A percentile compares a stretch with the other conserved stretches of the same genome.
phyloP scores from a whole-genome alignment of 2,113 vertebrate genomes.

The Carassius auratus region DNA sequence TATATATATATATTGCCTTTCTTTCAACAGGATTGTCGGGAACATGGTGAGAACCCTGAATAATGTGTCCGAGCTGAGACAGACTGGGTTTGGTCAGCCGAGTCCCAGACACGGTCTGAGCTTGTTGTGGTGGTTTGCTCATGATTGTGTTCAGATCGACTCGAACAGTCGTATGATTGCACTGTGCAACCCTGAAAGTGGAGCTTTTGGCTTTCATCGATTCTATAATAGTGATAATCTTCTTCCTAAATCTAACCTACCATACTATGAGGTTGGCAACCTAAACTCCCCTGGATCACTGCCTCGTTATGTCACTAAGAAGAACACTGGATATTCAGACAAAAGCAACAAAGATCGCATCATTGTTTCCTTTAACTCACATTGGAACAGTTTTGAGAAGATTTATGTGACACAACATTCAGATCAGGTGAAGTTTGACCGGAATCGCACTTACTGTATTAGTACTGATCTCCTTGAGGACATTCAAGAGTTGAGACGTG shows the following conservation, averaged over 20 bases:
- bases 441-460: slow-evolving; percentile 20
- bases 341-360: slow-evolving; percentile 52
- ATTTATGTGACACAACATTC: slow-evolving; percentile 53
- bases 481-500: background rate
- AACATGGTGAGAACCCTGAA: background rate
- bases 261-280: slow-evolving; percentile 51
- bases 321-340: background rate
- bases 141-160: slow-evolving; percentile 8
- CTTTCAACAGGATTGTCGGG: background rate
- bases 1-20: background rate
- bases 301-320: background rate
- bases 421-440: background rate
- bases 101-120: slow-evolving; percentile 37
- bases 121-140: slow-evolving; percentile 53
- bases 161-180: slow-evolving; percentile 4
- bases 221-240: slow-evolving; percentile 31
- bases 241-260: background rate
- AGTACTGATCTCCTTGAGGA: background rate
- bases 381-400: background rate
- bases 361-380: slow-evolving; percentile 25
- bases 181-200: background rate
- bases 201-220: slow-evolving; percentile 41
- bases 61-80: background rate
- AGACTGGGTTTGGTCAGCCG: slow-evolving; percentile 6
- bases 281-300: background rate